Conservation (phyloP, 23 tunicate genomes). For the Clavelina lepadiformis region DNA sequence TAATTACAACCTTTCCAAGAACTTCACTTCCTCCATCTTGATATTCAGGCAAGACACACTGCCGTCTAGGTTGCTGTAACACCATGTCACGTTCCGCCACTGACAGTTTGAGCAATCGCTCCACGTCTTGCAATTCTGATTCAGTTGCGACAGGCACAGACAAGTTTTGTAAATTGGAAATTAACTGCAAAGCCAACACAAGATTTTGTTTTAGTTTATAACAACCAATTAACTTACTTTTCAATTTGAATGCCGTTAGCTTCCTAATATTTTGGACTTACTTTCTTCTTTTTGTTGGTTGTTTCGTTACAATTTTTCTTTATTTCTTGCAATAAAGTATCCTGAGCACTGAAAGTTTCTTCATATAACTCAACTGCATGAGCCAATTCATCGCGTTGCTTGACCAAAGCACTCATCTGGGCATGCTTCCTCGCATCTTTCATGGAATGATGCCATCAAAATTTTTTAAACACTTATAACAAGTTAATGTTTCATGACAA, state of each 20-base stretch:
- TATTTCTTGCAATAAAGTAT: conserved; percentile 43
- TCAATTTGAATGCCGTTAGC: background rate
- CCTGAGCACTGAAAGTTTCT: conserved; percentile 48
- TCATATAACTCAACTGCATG: conserved; percentile 61
- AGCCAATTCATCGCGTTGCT: conserved; percentile 51
- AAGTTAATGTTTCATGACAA: background rate
- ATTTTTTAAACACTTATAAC: no score
- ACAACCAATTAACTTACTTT: background rate
- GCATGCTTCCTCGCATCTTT: conserved; percentile 75
- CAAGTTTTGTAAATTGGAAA: conserved; percentile 27
- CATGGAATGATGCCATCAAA: no score
- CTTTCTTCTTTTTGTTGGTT: conserved; percentile 46
- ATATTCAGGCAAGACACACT: conserved; percentile 64
- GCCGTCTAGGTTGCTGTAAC: conserved; percentile 46
- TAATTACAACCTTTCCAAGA: conserved; percentile 56
- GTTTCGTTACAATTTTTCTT: conserved; percentile 37
- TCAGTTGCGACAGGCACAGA: conserved; percentile 7
- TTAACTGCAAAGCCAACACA: conserved; percentile 21
- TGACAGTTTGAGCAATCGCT: conserved; percentile 18
- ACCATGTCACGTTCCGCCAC: conserved; percentile 36
- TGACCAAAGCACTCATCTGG: conserved; percentile 59
- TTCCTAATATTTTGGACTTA: background rate
- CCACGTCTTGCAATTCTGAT: conserved; percentile 17
- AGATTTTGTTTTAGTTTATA: no score
- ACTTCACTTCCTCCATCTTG: conserved; percentile 46